Percentiles rank a stretch among this genome's conserved stretches.
phyloP scores from a whole-genome alignment of 2,113 vertebrate species.

The Lepidiolamprologus cunningtoni region DNA sequence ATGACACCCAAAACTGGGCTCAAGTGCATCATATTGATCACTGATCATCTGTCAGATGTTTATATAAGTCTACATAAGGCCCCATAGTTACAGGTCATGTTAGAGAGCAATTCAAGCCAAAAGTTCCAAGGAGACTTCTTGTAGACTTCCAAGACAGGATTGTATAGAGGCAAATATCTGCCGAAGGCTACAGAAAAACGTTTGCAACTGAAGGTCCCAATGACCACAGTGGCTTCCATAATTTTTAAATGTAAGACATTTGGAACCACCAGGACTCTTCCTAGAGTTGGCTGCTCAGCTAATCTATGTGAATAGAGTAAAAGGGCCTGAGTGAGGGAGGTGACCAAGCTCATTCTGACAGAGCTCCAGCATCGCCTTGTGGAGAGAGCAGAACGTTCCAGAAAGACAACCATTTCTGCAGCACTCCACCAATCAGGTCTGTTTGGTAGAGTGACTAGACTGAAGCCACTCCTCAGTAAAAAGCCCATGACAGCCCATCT shows the following conservation, averaged over 20 bases:
- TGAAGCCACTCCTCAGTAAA: neutral
- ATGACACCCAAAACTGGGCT: neutral
- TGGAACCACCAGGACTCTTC: neutral
- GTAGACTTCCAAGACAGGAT: neutral
- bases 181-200: neutral
- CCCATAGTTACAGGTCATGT: neutral
- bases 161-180: neutral
- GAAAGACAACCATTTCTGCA: neutral
- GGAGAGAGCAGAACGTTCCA: neutral
- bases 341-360: neutral
- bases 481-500: neutral
- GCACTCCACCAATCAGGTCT: neutral
- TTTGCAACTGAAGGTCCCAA: neutral
- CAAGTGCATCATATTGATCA: neutral
- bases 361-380: neutral
- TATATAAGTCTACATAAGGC: neutral
- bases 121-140: neutral
- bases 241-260: neutral
- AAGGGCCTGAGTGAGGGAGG: neutral
- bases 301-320: neutral
- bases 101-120: neutral
- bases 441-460: neutral
- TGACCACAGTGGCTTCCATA: neutral
- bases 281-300: neutral
- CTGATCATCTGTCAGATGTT: neutral